Evolutionary conservation across 2,888 invertebrate genomes (phyloP), one percentile per base, ranked within the genome.

Genomic region (Athalia cordata): DNA sequence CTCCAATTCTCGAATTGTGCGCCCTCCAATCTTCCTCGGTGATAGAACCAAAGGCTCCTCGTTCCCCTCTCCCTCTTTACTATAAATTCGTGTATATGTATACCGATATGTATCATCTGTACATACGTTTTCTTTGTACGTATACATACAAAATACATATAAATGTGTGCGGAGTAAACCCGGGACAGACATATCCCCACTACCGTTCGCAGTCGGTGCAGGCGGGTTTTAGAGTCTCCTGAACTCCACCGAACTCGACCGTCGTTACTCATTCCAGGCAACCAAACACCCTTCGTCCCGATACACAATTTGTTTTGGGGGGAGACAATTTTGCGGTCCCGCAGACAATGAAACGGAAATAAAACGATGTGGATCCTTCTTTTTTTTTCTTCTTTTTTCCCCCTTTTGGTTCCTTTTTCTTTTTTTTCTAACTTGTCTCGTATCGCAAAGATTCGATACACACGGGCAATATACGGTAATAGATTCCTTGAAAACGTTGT

Each of bases 241-340:
- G 75, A 75, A 75, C 62, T 75, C 75, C 6, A 75, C 75, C 62
- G 62, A 75, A 67, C 77, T 67, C 77, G 66, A 52, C 4, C 77
- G 77, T 67, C 77, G 67, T 77, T 77, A 77, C 77, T 77, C 77
- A 77, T 77, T 77, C 66, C 77, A 77, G 77, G 65, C 77, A 66
- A 66, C 67, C 66, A 66, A 65, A 67, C 77, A 77, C 57, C 77
- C 66, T 55, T 47, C 57, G 45, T 50, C 77, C 66, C 77, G 66
- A 65, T 77, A 84, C 83, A 84, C 84, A 84, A 84, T 84, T 84
- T 85, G 84, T 84, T 84, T 83, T 80, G 79, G 77, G 78, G 67
- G 77, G 72, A 61, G 78, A 79, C 82, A 79, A 81, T 84, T 84
- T 84, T 84, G 80, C 84, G 83, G 83, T 81, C 78, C 80, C 81